Evolutionary conservation across 2,888 invertebrate genomes (phyloP).

Genomic region (Nomada hirtipes): DNA sequence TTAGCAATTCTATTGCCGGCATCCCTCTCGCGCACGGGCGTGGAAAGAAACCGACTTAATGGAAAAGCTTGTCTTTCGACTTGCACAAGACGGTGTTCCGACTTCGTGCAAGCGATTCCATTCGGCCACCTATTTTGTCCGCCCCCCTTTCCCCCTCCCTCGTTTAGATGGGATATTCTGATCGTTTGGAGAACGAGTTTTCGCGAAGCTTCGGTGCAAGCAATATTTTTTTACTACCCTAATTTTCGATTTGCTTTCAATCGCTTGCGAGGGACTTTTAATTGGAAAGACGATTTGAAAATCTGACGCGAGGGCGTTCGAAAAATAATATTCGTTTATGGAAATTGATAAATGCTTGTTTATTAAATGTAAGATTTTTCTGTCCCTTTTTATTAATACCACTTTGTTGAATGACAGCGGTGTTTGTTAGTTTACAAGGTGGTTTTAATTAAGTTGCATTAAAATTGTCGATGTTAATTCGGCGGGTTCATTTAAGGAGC

Average conservation of each 20-base stretch:
- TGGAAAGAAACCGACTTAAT: slow-evolving; percentile 55
- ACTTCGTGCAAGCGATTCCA: slow-evolving; percentile 34
- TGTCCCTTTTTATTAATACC: too few relatives aligned
- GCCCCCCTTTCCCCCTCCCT: not conserved
- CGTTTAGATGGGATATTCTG: not conserved
- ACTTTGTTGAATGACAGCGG: not conserved
- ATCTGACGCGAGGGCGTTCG: too few relatives aligned
- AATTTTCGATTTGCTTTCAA: too few relatives aligned
- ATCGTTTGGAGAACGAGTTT: not conserved
- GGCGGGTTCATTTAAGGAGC: not conserved
- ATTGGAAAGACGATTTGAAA: too few relatives aligned
- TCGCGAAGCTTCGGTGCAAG: not conserved
- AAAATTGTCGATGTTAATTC: not conserved
- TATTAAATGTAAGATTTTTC: too few relatives aligned
- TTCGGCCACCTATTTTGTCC: slow-evolving; percentile 1
- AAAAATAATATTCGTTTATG: not conserved
- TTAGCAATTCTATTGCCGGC: slow-evolving; percentile 81
- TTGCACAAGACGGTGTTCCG: slow-evolving; percentile 22
- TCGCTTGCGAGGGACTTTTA: too few relatives aligned
- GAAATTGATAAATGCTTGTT: not conserved
- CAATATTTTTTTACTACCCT: too few relatives aligned
- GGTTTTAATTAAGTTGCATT: not conserved
- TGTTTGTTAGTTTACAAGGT: not conserved
- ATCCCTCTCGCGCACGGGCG: slow-evolving; percentile 31
- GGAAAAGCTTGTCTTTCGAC: slow-evolving; percentile 55